These are phyloP conservation scores for Taurulus bubalis DNA, from an alignment of 2,113 vertebrate species.

Conservation along the genomic window DNA sequence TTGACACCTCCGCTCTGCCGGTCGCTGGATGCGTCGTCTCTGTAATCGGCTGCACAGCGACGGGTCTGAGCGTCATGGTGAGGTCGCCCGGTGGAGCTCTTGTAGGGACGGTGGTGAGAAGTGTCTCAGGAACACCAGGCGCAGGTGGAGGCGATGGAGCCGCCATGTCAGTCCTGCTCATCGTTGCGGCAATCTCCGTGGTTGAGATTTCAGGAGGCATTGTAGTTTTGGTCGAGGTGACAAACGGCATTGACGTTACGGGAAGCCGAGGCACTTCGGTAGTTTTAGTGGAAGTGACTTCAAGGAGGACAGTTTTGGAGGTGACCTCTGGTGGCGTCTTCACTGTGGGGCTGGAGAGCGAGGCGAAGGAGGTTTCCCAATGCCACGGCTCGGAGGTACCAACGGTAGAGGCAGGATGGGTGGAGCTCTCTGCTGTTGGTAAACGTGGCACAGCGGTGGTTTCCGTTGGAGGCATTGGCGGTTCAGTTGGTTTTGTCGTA, in stretches of 20 bases:
- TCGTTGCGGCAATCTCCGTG: slow-evolving; percentile 33
- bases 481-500: slow-evolving; percentile 41
- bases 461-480: slow-evolving; percentile 30
- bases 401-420: slow-evolving; percentile 30
- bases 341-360: slow-evolving; percentile 52
- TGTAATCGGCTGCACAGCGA: slow-evolving; percentile 37
- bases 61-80: slow-evolving; percentile 57
- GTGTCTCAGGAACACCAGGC: slow-evolving; percentile 36
- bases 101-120: slow-evolving; percentile 43
- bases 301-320: slow-evolving; percentile 34
- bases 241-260: slow-evolving; percentile 14
- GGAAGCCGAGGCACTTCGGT: slow-evolving; percentile 39
- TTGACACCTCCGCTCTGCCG: slow-evolving; percentile 60
- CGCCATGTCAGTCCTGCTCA: slow-evolving; percentile 27
- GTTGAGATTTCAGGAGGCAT: slow-evolving; percentile 31
- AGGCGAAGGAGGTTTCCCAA: slow-evolving; percentile 52
- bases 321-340: slow-evolving; percentile 46
- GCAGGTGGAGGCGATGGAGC: slow-evolving; percentile 34
- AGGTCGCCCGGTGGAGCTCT: slow-evolving; percentile 24
- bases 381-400: slow-evolving; percentile 55
- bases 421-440: slow-evolving; percentile 31
- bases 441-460: slow-evolving; percentile 56
- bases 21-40: slow-evolving; percentile 59
- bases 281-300: slow-evolving; percentile 46
- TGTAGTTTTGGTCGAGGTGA: slow-evolving; percentile 42